A percentile compares a stretch with the other conserved stretches of the same genome.
phyloP scores from a whole-genome alignment of 2,888 invertebrate species.

The Ichneumoninae sp. region DNA sequence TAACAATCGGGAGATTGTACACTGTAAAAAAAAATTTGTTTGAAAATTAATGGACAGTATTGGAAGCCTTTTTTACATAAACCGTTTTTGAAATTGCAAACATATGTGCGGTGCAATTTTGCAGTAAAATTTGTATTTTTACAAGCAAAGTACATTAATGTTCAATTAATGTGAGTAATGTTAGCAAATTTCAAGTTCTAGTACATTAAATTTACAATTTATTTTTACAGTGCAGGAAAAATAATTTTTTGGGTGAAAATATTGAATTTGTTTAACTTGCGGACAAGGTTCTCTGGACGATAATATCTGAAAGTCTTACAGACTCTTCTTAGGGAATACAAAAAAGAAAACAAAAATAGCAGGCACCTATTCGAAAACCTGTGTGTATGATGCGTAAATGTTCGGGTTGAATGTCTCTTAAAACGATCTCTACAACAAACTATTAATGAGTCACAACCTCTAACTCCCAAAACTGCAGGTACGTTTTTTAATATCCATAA shows the following conservation, averaged over 20 bases:
- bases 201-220: too few species aligned
- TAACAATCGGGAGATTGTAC: not conserved
- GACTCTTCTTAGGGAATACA: not conserved
- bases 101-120: too few species aligned
- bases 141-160: too few species aligned
- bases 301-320: too few species aligned
- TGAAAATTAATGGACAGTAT: too few species aligned
- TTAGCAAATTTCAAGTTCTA: too few species aligned
- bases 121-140: too few species aligned
- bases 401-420: not conserved
- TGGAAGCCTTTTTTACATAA: too few species aligned
- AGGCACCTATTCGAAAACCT: not conserved
- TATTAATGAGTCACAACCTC: not conserved
- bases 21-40: too few species aligned
- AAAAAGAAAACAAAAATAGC: not conserved
- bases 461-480: not conserved
- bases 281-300: too few species aligned
- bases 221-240: not conserved
- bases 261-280: not conserved
- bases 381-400: not conserved
- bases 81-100: too few species aligned
- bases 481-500: not conserved
- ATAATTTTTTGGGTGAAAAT: not conserved
- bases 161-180: too few species aligned
- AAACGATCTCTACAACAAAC: not conserved